Evolutionary conservation across 2,888 invertebrate genomes (phyloP), one percentile per base, ranked within the genome.

Genomic region (Bombylius discolor): DNA sequence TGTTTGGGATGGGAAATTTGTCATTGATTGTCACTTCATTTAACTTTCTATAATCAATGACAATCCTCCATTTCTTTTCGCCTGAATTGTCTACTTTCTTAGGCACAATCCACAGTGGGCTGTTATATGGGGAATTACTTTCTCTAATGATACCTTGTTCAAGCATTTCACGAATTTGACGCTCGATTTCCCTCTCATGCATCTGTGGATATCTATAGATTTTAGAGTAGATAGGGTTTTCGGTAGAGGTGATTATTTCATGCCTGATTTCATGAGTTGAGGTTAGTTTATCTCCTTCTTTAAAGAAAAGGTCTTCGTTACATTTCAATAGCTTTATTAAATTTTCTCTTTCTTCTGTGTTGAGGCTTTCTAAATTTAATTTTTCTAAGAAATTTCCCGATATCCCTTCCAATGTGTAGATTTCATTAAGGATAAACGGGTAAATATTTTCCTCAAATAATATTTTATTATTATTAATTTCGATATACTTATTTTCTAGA

Each of bases 1-100:
- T 61, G 49, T 60, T 62, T 1, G 60, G 61, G 57, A 59, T 45
- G n/a, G n/a, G n/a, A n/a, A 58, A 60, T 36, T 59, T 58, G 46
- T 62, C 60, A 13, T 61, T 58, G 6, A 62, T 51, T 0, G 63
- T 61, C 7, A 59, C 47, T 5, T 57, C 58, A 36, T 59, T 60
- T n/a, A 52, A 14, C n/a, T 49, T 49, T 14, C 49, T 36, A 36
- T 48, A 51, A 12, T 51, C 49, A 45, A 60, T 53, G 32, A 61
- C 61, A 33, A 59, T 47, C 42, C 60, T 55, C 59, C 59, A 61
- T 13, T 59, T 60, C 14, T 50, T 34, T 49, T 55, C 34, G 7
- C 53, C 59, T 34, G 58, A 57, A 6, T 55, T 58, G 47, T 62
- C 57, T 8, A 49, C 36, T 36, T 63, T 59, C 45, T 62, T 60